Base-by-base conservation (phyloP, 2,113 vertebrate species). In the Gavialis gangeticus region DNA sequence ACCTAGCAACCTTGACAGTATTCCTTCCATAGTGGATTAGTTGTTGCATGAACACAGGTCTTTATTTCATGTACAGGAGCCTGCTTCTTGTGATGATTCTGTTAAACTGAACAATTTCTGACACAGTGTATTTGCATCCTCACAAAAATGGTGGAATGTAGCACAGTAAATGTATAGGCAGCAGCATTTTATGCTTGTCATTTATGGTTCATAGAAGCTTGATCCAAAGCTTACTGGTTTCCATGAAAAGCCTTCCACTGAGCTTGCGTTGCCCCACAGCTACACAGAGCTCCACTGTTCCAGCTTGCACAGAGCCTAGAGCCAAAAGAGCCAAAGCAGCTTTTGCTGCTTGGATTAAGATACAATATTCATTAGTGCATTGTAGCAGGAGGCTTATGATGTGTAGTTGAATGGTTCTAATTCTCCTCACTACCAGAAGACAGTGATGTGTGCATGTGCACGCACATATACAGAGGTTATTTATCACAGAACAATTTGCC, bases 111-210 rank as follows among this genome's bases (percentile, higher is more conserved):
- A 21, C 63, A 4, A 34, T 24, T 78, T n/a, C 55, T 59, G 18
- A 28, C 60, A 1, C 34, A 16, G 11, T 24, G 28, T 75, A 4
- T 14, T 18, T 21, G 69, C n/a, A 10, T 34, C 12, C 57, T 54
- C 3, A 0, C 3, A 59, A 25, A 46, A 84, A 1, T 0, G 10
- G 76, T 34, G 62, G 24, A 63, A 18, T 0, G 0, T 1, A n/a
- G 27, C 1, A 66, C 2, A 73, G 7, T 28, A 77, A 17, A 28
- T 5, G 4, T n/a, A 56, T 24, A 11, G 56, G 1, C 1, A 73
- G 0, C 4, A 1, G 11, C 30, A 16, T 2, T 59, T 12, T 59
- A 27, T 46, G 71, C 66, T 81, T 85, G 73, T 25, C 84, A 28
- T 22, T 87, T n/a, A 4, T 0, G 16, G 86, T 5, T 63, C 60